Conservation (phyloP, 2,113 vertebrate genomes). For the Strix aluco region DNA sequence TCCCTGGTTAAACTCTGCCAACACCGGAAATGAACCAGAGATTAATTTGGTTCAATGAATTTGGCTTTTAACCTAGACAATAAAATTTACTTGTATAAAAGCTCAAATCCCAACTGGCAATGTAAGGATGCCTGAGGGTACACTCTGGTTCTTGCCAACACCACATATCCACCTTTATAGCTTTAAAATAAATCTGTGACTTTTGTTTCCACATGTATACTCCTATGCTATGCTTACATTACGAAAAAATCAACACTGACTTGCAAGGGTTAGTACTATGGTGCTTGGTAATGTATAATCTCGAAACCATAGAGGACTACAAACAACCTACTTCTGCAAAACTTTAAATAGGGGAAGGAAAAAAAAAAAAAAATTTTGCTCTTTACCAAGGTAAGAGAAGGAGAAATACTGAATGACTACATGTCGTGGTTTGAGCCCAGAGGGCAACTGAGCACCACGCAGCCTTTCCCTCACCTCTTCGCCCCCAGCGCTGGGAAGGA, state of each 20-base stretch:
- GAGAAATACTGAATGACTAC: not conserved
- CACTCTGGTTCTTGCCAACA: not conserved
- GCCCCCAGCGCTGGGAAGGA: too few species aligned
- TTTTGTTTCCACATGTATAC: not conserved
- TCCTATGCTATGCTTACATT: not conserved
- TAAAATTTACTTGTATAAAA: constrained; percentile 56
- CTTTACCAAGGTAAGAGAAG: not conserved
- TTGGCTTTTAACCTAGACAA: constrained; percentile 57
- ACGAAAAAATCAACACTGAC: not conserved
- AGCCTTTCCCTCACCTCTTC: too few species aligned
- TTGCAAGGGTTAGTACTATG: not conserved
- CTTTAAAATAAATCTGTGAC: constrained; percentile 30
- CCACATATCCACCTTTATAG: constrained; percentile 1
- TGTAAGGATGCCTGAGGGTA: constrained; percentile 18
- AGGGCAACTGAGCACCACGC: too few species aligned
- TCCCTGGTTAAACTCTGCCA: constrained; percentile 49
- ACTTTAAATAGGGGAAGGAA: not conserved
- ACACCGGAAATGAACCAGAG: constrained; percentile 47
- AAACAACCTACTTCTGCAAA: not conserved
- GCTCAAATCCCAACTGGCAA: constrained; percentile 35
- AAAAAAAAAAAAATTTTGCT: not conserved
- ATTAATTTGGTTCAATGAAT: constrained; percentile 56
- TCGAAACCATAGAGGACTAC: not conserved
- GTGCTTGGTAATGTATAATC: not conserved
- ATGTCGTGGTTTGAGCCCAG: too few species aligned